Conservation (phyloP, 2,797 vertebrate genomes). For the Sebastes diaconus region DNA sequence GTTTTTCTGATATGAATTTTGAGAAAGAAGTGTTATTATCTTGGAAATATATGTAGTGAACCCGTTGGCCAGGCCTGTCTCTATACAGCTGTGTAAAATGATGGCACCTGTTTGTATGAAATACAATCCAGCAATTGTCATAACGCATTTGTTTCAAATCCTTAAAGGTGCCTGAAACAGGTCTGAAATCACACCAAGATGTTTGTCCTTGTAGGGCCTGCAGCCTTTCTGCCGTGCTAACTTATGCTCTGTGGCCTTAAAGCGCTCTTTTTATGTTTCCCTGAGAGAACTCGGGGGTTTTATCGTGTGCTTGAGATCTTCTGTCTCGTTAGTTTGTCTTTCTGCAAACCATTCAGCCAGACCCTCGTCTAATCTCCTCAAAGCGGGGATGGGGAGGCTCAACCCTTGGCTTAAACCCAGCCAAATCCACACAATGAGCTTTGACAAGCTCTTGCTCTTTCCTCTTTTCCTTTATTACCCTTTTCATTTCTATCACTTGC, state of each 20-base stretch:
- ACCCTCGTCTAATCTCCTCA: constrained; percentile 69
- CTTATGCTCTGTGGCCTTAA: constrained; percentile 42
- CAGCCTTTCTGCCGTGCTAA: constrained; percentile 25
- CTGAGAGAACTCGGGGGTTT: constrained; percentile 24
- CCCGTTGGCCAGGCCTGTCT: neutral
- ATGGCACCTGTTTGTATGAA: neutral
- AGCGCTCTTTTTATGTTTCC: constrained; percentile 30
- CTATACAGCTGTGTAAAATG: neutral
- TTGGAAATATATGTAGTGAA: neutral
- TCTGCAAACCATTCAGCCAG: constrained; percentile 40
- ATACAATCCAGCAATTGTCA: constrained; percentile 13
- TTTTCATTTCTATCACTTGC: constrained; percentile 5
- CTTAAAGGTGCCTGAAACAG: neutral
- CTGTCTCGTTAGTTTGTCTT: constrained; percentile 43
- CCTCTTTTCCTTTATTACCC: constrained; percentile 15
- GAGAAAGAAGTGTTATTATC: neutral
- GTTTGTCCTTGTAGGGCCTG: constrained; percentile 56
- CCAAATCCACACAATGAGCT: constrained; percentile 61
- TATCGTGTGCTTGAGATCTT: constrained; percentile 35
- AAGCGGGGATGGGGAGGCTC: constrained; percentile 52
- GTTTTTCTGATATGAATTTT: neutral
- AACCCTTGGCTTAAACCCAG: constrained; percentile 57
- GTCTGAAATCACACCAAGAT: constrained; percentile 58
- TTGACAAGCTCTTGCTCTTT: constrained; percentile 58
- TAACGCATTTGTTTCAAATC: constrained; percentile 52